Conservation (phyloP, 2,797 vertebrate genomes). For the Apogon talboti region DNA sequence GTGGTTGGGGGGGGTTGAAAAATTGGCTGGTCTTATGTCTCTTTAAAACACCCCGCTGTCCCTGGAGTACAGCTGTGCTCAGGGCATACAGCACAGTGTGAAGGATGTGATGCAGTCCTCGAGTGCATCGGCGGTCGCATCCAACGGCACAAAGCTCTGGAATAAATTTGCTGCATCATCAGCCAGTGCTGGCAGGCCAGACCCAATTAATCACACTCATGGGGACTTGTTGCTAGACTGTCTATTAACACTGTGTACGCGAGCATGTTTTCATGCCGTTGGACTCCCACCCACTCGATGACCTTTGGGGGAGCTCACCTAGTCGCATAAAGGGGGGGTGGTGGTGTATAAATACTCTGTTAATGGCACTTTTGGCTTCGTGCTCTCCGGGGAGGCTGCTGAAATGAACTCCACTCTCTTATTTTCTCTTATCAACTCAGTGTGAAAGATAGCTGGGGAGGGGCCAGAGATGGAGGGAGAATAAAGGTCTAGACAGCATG, state of each 20-base stretch:
- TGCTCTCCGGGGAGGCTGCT: constrained; percentile 43
- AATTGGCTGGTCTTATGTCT: constrained; percentile 7
- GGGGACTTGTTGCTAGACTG: constrained; percentile 42
- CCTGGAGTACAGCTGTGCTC: background rate
- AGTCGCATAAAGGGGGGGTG: constrained; percentile 26
- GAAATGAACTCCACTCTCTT: constrained; percentile 63
- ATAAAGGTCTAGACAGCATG: constrained; percentile 31
- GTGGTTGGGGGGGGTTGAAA: background rate
- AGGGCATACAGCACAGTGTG: constrained; percentile 7
- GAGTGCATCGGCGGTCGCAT: constrained; percentile 27
- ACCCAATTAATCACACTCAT: constrained; percentile 62
- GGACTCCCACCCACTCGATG: constrained; percentile 51
- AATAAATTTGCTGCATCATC: constrained; percentile 60
- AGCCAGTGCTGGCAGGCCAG: constrained; percentile 40
- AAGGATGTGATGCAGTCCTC: constrained; percentile 16
- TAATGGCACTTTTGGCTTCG: constrained; percentile 72
- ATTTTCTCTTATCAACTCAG: constrained; percentile 62
- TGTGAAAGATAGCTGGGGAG: constrained; percentile 20
- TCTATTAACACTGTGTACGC: constrained; percentile 46
- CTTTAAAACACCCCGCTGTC: background rate
- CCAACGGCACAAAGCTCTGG: constrained; percentile 18
- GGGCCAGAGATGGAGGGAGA: constrained; percentile 26
- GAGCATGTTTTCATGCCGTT: constrained; percentile 45
- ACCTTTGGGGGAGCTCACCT: constrained; percentile 62
- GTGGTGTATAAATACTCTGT: constrained; percentile 58